Percentiles rank a stretch among this genome's conserved stretches.
Conservation (phyloP, 2,797 vertebrate species). For the Morus bassanus region DNA sequence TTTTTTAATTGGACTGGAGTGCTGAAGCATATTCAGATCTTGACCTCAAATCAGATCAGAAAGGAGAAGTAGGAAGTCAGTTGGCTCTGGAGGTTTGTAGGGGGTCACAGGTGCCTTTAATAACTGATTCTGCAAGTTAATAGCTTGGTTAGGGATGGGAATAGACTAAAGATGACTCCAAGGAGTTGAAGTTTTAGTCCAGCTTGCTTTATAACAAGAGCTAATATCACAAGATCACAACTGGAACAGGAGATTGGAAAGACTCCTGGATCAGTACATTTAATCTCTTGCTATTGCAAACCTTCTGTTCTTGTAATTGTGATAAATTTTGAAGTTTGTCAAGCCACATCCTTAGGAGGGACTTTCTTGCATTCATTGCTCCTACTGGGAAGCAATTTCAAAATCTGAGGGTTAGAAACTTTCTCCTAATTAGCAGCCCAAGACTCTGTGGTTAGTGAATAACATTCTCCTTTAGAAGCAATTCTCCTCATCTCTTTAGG, state of each 20-base stretch:
- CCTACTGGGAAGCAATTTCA: neutral
- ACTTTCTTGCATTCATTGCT: neutral
- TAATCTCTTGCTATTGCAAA: neutral
- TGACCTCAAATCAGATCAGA: constrained; percentile 46
- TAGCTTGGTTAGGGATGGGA: constrained; percentile 23
- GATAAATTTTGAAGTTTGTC: neutral
- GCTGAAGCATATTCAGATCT: constrained; percentile 33
- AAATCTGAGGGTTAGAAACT: neutral
- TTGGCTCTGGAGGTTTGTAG: constrained; percentile 23
- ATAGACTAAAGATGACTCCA: neutral
- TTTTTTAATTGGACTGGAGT: constrained; percentile 61
- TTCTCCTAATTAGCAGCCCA: neutral
- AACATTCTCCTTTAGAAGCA: neutral
- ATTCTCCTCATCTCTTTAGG: neutral
- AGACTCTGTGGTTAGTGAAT: neutral
- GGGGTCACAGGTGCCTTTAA: constrained; percentile 24
- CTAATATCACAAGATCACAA: neutral
- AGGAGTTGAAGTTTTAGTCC: neutral
- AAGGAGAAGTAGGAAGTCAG: constrained; percentile 27
- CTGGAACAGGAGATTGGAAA: neutral
- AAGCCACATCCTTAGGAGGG: neutral
- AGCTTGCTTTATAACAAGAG: neutral
- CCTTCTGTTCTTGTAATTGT: neutral
- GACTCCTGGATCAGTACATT: neutral
- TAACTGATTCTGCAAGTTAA: constrained; percentile 20